Base-by-base conservation (phyloP, 2,888 invertebrate species). In the Meiosimyza platycephala region DNA sequence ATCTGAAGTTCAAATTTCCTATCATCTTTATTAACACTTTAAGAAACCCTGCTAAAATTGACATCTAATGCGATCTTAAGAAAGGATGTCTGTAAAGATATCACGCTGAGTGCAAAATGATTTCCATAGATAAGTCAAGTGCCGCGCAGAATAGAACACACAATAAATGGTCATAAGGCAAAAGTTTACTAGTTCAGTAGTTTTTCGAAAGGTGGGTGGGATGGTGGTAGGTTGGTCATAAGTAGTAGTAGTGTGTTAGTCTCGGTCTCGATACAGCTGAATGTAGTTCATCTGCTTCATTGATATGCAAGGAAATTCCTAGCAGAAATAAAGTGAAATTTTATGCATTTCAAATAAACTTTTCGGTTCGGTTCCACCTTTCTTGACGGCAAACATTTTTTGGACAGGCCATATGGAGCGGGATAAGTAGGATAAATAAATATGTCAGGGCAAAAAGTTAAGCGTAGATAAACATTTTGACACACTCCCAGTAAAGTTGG, bases 281-380 rank as follows among this genome's bases (percentile, higher is more conserved):
- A 28, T 15, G 22, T 22, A 18, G 6, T 18, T 18, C 57, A 57
- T 22, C 22, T 18, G 57, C 28, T 69, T 50, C 59, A 68, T 59
- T 69, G 74, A 76, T 74, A 66, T 74, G 71, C 68, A 33, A 40
- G 40, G 78, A 82, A 82, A 78, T 80, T 78, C 79, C 79, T 79
- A 77, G 78, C 76, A 74, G 75, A 80, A 80, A 82, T 83, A 79
- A 82, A 83, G 82, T 83, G 82, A 82, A 82, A 81, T 82, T 82
- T 82, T 82, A 82, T 82, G 83, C 82, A 82, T 80, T 81, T 81
- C n/a, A 33, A 40, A 50, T 28, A 65, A 65, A 59, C 33, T 57
- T 80, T 81, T 80, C 80, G 81, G 78, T 80, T 65, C 40, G 9
- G 47, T 63, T 18, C 22, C 18, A 70, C 54, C 50, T 67, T 60